Percentiles rank a stretch among this genome's conserved stretches.
Conservation (phyloP, 1,140 invertebrate genomes). For the Brachionus rotundiformis region DNA sequence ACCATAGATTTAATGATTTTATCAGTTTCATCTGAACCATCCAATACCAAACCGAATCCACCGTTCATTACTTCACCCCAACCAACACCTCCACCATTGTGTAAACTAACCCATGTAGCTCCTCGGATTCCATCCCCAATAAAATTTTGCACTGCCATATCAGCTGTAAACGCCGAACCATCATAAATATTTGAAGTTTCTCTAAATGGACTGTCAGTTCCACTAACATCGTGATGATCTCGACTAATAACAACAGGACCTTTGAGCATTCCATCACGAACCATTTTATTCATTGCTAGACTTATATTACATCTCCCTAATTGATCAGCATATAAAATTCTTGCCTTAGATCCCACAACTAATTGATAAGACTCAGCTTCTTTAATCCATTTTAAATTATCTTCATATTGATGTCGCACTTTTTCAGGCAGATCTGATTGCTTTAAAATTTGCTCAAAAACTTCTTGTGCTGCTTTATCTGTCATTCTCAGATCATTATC, state of each 20-base stretch:
- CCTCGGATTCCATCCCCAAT: slow-evolving; percentile 72
- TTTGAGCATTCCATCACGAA: slow-evolving; percentile 57
- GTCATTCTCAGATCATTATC: slow-evolving; percentile 68
- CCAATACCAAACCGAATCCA: slow-evolving; percentile 72
- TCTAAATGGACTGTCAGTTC: slow-evolving; percentile 72
- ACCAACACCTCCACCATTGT: slow-evolving; percentile 73
- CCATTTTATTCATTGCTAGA: slow-evolving; percentile 25
- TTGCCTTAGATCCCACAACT: slow-evolving; percentile 71
- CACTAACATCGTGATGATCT: slow-evolving; percentile 74
- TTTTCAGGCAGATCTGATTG: slow-evolving; percentile 56
- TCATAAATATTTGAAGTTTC: slow-evolving; percentile 73
- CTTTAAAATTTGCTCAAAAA: slow-evolving; percentile 66
- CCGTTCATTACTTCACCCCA: slow-evolving; percentile 75
- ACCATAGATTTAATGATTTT: slow-evolving; percentile 66
- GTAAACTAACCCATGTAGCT: slow-evolving; percentile 73
- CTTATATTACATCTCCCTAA: slow-evolving; percentile 65
- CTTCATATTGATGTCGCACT: slow-evolving; percentile 68
- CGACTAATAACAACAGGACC: slow-evolving; percentile 70
- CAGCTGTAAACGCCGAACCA: slow-evolving; percentile 71
- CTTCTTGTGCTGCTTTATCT: slow-evolving; percentile 68
- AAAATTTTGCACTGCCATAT: slow-evolving; percentile 73
- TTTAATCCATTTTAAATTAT: slow-evolving; percentile 71
- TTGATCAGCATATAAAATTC: slow-evolving; percentile 71
- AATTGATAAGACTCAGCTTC: slow-evolving; percentile 69
- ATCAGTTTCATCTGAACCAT: slow-evolving; percentile 68